A percentile compares a stretch with the other conserved stretches of the same genome.
phyloP scores from a whole-genome alignment of 2,888 invertebrate genomes.

The Ectemnius lituratus region DNA sequence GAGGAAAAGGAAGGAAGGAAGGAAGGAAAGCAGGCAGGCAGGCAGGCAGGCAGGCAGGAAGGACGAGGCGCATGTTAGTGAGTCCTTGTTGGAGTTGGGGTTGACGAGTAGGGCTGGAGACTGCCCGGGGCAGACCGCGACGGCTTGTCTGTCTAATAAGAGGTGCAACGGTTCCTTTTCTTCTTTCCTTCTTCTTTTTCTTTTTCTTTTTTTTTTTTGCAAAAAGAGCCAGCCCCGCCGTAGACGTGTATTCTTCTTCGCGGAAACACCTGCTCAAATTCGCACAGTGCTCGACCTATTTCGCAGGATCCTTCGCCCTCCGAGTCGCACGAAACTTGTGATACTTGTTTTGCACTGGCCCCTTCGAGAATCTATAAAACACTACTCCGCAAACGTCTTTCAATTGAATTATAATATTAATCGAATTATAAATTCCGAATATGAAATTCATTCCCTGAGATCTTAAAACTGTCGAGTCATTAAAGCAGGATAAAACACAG shows the following conservation, averaged over 20 bases:
- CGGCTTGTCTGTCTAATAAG: conserved; percentile 5
- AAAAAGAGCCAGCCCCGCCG: not conserved
- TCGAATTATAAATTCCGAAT: too few species aligned
- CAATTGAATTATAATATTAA: too few species aligned
- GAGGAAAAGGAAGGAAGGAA: conserved; percentile 3
- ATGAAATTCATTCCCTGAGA: too few species aligned
- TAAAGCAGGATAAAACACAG: too few species aligned
- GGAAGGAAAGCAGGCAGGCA: too few species aligned
- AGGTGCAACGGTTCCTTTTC: conserved; percentile 5
- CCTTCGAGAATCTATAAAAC: too few species aligned
- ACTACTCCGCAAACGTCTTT: too few species aligned
- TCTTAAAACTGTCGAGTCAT: too few species aligned
- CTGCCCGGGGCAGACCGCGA: too few species aligned
- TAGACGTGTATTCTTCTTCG: conserved; percentile 21
- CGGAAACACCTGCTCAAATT: conserved; percentile 43
- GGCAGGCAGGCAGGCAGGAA: conserved; percentile 6
- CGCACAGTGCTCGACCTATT: conserved; percentile 25
- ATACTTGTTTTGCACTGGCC: not conserved
- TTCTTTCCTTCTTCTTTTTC: not conserved
- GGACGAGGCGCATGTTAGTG: conserved; percentile 15
- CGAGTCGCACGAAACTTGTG: not conserved
- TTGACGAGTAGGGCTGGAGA: not conserved
- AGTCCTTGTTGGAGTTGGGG: conserved; percentile 26
- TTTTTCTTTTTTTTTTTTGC: not conserved
- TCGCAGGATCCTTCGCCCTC: conserved; percentile 9